Evolutionary conservation across 1,140 invertebrate genomes (phyloP).

Genomic region (fruit fly (Drosophila melanogaster)): Release_6_plus_ISO1_MT NT_033777.3:7457501-7458000

Average conservation of each 20-base stretch:
- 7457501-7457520: slow-evolving; percentile 43
- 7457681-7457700: slow-evolving; percentile 39
- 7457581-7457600: background rate
- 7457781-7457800: slow-evolving; percentile 10
- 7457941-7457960: too few relatives aligned
- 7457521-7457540: slow-evolving; percentile 14
- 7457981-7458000: too few relatives aligned
- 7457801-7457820: background rate
- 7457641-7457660: slow-evolving; percentile 58
- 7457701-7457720: slow-evolving; percentile 44
- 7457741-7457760: slow-evolving; percentile 62
- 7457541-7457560: slow-evolving; percentile 28
- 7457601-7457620: background rate
- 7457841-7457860: slow-evolving; percentile 1
- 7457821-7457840: background rate
- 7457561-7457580: background rate
- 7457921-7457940: too few relatives aligned
- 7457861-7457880: too few relatives aligned
- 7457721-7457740: slow-evolving; percentile 50
- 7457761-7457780: slow-evolving; percentile 49
- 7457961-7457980: too few relatives aligned
- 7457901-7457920: too few relatives aligned
- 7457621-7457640: slow-evolving; percentile 64
- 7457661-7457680: slow-evolving; percentile 71
- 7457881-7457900: too few relatives aligned